Percentiles rank a stretch among this genome's conserved stretches.
Evolutionary conservation across 2,113 vertebrate genomes (phyloP).

Genomic region (Indicator maculatus): DNA sequence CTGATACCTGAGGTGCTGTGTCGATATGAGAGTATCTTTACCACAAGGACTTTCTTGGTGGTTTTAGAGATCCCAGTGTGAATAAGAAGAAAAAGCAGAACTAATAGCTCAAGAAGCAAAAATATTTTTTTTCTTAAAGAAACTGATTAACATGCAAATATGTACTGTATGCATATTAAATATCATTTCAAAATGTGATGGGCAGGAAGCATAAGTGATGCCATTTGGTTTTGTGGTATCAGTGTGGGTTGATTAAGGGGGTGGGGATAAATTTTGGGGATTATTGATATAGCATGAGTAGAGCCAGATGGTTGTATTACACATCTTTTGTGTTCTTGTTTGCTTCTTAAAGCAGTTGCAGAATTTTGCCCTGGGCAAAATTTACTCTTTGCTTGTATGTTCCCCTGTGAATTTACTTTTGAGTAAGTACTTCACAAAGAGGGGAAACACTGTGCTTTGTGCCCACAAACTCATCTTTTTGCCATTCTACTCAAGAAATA

Average conservation of each 20-base stretch:
- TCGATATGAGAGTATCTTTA: conserved; percentile 50
- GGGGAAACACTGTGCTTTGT: conserved; percentile 32
- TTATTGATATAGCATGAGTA: conserved; percentile 75
- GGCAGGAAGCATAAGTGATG: conserved; percentile 77
- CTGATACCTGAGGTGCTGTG: conserved; percentile 28
- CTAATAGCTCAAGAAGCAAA: conserved; percentile 45
- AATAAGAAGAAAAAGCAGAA: conserved; percentile 38
- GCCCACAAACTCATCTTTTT: conserved; percentile 11
- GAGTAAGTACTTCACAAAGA: conserved; percentile 69
- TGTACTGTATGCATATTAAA: conserved; percentile 68
- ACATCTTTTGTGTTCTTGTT: conserved; percentile 79
- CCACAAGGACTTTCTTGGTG: conserved; percentile 61
- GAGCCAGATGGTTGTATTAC: conserved; percentile 77
- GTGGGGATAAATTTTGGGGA: conserved; percentile 77
- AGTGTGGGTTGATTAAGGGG: conserved; percentile 78
- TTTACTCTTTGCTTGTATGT: conserved; percentile 74
- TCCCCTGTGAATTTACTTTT: conserved; percentile 78
- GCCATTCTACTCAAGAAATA: conserved; percentile 59
- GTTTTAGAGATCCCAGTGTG: conserved; percentile 67
- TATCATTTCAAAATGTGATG: conserved; percentile 71
- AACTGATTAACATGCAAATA: conserved; percentile 70
- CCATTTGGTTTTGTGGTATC: conserved; percentile 80
- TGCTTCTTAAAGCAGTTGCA: conserved; percentile 81
- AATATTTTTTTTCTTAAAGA: conserved; percentile 60
- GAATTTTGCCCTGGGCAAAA: conserved; percentile 79